phyloP scores from a whole-genome alignment of 2,113 vertebrate species.

The Hippocampus abdominalis region DNA sequence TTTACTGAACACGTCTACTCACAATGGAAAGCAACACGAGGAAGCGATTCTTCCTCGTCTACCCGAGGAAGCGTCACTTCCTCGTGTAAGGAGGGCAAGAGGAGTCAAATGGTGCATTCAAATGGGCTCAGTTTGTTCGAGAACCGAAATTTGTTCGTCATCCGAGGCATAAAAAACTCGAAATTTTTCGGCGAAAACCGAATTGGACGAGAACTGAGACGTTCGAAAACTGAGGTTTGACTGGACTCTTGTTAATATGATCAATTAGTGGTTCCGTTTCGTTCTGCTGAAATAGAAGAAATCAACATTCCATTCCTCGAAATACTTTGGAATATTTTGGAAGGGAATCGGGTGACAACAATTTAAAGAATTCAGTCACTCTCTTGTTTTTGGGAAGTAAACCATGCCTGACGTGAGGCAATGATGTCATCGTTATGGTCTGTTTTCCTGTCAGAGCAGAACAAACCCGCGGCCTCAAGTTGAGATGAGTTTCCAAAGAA shows the following conservation, averaged over 20 bases:
- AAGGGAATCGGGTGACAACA: background rate
- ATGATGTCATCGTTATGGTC: background rate
- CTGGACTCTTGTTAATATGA: background rate
- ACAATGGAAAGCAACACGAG: too few relatives aligned
- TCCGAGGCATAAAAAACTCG: too few relatives aligned
- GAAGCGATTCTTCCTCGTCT: too few relatives aligned
- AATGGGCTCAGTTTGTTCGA: too few relatives aligned
- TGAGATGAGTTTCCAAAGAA: background rate
- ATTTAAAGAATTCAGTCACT: background rate
- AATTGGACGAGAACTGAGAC: too few relatives aligned
- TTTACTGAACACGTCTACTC: too few relatives aligned
- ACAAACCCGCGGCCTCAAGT: background rate
- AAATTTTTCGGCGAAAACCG: too few relatives aligned
- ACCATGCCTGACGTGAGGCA: background rate
- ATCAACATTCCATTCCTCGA: background rate
- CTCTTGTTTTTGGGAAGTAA: background rate
- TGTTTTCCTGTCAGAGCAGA: background rate
- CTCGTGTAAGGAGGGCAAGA: too few relatives aligned
- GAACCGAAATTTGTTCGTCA: too few relatives aligned
- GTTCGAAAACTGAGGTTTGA: too few relatives aligned
- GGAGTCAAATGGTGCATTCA: too few relatives aligned
- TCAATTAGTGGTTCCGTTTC: background rate
- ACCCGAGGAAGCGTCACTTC: too few relatives aligned
- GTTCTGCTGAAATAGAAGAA: background rate
- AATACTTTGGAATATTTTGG: background rate